A percentile compares a stretch with the other conserved stretches of the same genome.
phyloP scores from a whole-genome alignment of 2,888 invertebrate species.

The Ganaspis brasiliensis region DNA sequence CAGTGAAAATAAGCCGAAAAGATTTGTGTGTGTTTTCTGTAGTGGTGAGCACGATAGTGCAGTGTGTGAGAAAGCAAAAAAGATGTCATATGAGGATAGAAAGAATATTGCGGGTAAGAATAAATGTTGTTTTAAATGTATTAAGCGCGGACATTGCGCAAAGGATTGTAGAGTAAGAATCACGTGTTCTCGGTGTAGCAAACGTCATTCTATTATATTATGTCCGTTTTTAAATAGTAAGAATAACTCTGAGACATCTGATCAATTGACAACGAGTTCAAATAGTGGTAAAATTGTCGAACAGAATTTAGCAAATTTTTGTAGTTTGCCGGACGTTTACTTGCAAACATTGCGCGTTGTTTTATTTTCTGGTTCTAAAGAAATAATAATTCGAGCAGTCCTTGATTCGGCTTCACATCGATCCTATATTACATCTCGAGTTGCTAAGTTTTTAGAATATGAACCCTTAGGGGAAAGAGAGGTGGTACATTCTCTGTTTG shows the following conservation, averaged over 20 bases:
- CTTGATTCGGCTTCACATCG: slow-evolving; percentile 65
- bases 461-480: slow-evolving; percentile 48
- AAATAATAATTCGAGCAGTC: slow-evolving; percentile 56
- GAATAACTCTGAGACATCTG: neutral
- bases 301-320: slow-evolving; percentile 48
- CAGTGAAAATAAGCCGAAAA: slow-evolving; percentile 50
- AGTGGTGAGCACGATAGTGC: slow-evolving; percentile 57
- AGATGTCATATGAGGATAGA: slow-evolving; percentile 56
- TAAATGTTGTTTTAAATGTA: slow-evolving; percentile 64
- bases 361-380: slow-evolving; percentile 48
- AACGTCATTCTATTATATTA: slow-evolving; percentile 60
- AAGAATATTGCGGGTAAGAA: slow-evolving; percentile 56
- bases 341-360: slow-evolving; percentile 63
- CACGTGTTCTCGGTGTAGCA: slow-evolving; percentile 61
- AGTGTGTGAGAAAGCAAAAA: slow-evolving; percentile 57
- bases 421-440: slow-evolving; percentile 60
- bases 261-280: slow-evolving; percentile 16
- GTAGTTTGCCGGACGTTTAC: slow-evolving; percentile 52
- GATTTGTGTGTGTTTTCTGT: slow-evolving; percentile 65
- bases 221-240: slow-evolving; percentile 53
- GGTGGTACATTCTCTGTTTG: slow-evolving; percentile 46
- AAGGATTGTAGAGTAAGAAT: slow-evolving; percentile 59
- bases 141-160: slow-evolving; percentile 60
- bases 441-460: slow-evolving; percentile 59
- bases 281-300: slow-evolving; percentile 47